Conservation (phyloP, 2,797 vertebrate species). For the Amblyraja radiata region DNA sequence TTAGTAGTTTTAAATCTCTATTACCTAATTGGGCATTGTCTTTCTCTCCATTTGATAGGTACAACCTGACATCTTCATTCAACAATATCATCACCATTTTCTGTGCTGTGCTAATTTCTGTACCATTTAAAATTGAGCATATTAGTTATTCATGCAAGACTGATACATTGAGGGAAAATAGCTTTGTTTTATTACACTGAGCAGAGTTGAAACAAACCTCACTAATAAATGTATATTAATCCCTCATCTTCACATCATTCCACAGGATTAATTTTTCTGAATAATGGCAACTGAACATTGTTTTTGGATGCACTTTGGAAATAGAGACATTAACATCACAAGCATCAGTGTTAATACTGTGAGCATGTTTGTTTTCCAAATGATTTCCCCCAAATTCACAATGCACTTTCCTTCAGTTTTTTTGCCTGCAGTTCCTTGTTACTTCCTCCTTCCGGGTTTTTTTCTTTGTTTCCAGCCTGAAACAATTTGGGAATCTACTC, state of each 20-base stretch:
- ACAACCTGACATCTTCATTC: background rate
- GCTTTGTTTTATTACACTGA: background rate
- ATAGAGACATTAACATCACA: background rate
- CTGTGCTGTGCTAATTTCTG: background rate
- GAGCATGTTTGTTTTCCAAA: background rate
- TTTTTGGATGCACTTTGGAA: background rate
- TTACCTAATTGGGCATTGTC: background rate
- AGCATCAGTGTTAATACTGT: background rate
- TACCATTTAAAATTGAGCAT: background rate
- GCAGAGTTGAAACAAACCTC: background rate
- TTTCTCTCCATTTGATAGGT: background rate
- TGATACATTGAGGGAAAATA: no score
- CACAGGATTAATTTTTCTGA: background rate
- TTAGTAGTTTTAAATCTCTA: background rate
- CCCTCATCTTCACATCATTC: background rate
- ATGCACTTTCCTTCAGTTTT: background rate
- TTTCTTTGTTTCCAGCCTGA: background rate
- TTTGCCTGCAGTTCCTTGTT: no score
- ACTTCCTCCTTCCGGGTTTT: no score
- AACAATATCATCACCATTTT: background rate
- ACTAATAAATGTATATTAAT: background rate
- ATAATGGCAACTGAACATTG: background rate
- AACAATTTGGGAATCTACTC: background rate
- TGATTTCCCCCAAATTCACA: background rate
- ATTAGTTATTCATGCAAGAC: background rate